phyloP scores from a whole-genome alignment of 1,140 invertebrate genomes.

The Lanistes nyassanus region DNA sequence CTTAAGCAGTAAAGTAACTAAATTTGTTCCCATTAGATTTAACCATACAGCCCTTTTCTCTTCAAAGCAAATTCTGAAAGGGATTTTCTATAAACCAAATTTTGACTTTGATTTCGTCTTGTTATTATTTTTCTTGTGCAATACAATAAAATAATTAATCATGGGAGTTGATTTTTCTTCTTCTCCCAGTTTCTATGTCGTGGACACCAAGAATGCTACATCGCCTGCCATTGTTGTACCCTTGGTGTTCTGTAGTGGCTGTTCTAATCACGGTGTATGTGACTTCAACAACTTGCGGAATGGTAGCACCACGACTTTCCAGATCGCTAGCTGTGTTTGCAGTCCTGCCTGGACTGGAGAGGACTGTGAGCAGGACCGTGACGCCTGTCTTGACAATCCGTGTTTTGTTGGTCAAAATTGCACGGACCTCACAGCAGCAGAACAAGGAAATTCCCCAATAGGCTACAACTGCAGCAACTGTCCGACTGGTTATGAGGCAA shows the following conservation, averaged over 20 bases:
- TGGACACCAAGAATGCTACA: neutral
- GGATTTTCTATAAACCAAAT: too few species aligned
- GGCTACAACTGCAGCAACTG: conserved; percentile 24
- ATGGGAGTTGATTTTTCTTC: neutral
- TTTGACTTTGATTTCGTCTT: neutral
- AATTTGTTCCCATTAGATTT: too few species aligned
- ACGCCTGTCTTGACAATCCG: conserved; percentile 20
- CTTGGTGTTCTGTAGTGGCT: neutral
- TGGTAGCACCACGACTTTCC: neutral
- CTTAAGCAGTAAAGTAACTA: neutral
- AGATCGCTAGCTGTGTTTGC: neutral
- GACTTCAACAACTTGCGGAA: neutral
- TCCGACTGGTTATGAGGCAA: conserved; percentile 11
- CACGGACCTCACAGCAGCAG: conserved; percentile 14
- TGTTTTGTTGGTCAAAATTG: conserved; percentile 26
- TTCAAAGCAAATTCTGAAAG: too few species aligned
- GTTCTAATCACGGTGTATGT: neutral
- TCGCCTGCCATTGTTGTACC: neutral
- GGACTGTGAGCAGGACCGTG: conserved; percentile 2
- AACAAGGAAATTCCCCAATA: conserved; percentile 9
- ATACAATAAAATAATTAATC: neutral
- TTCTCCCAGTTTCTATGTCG: conserved; percentile 6
- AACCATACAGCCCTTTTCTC: too few species aligned
- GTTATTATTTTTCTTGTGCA: neutral
- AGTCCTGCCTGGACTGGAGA: neutral